These are phyloP conservation scores for Ammodytes dubius DNA, from an alignment of 2,113 vertebrate genomes.

Conservation along the genomic window DNA sequence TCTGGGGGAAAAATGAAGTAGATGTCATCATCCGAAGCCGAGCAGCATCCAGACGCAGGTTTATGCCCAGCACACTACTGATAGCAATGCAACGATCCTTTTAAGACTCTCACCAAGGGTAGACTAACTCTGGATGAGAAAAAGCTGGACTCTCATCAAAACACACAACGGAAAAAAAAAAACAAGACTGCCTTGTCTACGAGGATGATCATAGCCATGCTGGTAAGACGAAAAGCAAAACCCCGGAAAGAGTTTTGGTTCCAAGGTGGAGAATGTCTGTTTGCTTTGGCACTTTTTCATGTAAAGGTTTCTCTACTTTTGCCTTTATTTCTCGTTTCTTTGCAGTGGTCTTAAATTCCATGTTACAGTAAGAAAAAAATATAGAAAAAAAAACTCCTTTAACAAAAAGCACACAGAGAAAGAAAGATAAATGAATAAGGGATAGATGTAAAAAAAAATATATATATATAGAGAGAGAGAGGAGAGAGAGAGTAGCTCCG, in stretches of 20 bases:
- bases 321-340: conserved; percentile 47
- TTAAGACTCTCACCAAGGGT: conserved; percentile 66
- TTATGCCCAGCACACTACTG: conserved; percentile 33
- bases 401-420: conserved; percentile 70
- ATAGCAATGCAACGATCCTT: conserved; percentile 74
- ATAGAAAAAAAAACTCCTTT: conserved; percentile 3
- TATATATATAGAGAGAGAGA: no score
- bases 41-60: conserved; percentile 47
- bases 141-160: conserved; percentile 47
- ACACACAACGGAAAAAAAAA: conserved; percentile 18
- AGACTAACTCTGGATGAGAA: conserved; percentile 34
- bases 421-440: conserved; percentile 18
- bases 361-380: conserved; percentile 17
- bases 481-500: background rate
- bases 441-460: conserved; percentile 38
- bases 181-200: conserved; percentile 52
- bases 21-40: conserved; percentile 39
- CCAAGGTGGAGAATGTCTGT: conserved; percentile 58
- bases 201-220: conserved; percentile 55
- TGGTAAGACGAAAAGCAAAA: conserved; percentile 18
- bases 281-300: conserved; percentile 69
- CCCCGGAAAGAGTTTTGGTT: conserved; percentile 16
- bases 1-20: background rate
- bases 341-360: conserved; percentile 41
- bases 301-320: conserved; percentile 58